Evolutionary conservation across 2,797 vertebrate species (phyloP).

Genomic region (Leptodactylus fallax): DNA sequence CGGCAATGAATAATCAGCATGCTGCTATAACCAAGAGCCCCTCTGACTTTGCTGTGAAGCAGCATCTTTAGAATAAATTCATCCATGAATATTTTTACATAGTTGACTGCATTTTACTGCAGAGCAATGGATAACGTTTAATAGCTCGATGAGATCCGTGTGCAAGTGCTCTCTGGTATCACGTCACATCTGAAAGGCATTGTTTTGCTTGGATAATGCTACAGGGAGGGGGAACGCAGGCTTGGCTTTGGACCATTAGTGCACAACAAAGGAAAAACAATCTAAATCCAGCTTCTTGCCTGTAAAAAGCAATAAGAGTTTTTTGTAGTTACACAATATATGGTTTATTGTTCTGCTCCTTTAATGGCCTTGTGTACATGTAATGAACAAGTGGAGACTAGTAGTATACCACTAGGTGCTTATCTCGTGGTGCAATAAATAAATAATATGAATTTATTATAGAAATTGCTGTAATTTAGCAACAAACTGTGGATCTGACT

Average conservation of each 20-base stretch:
- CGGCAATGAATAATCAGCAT: not conserved
- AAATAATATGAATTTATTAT: constrained; percentile 5
- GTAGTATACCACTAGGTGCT: not conserved
- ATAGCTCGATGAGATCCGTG: not conserved
- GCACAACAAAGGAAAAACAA: too few relatives aligned
- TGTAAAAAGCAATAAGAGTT: not conserved
- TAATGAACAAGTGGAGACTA: not conserved
- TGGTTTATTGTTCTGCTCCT: not conserved
- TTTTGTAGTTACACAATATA: not conserved
- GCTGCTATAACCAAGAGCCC: not conserved
- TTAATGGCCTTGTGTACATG: not conserved
- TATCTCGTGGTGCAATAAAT: constrained; percentile 1
- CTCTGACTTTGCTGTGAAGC: not conserved
- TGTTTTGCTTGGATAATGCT: constrained; percentile 6
- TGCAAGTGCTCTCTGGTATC: not conserved
- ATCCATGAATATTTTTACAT: constrained; percentile 15
- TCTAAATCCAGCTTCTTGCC: not conserved
- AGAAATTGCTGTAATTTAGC: constrained; percentile 44
- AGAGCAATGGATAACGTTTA: not conserved
- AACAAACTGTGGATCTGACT: constrained; percentile 15
- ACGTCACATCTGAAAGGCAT: not conserved
- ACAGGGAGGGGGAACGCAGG: not conserved
- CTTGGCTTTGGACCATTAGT: not conserved
- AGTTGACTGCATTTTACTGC: not conserved
- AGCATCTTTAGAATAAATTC: not conserved